Base-by-base conservation (phyloP, 2,113 vertebrate species). In the Piaya cayana region DNA sequence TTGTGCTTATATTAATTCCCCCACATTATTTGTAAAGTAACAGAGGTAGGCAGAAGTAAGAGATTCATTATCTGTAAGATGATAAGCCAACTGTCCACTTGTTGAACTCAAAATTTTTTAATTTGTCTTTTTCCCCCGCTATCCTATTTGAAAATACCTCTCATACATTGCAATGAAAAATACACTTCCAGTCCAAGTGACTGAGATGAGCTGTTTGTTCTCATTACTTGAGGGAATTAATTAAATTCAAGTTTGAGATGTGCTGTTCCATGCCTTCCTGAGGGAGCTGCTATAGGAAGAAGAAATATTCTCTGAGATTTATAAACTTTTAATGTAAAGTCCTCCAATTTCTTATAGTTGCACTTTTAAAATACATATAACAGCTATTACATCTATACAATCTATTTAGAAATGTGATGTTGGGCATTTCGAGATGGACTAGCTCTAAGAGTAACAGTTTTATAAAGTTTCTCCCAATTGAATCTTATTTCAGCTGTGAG, bases 151-250 rank as follows among this genome's bases (percentile, higher is more conserved):
- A n/a, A n/a, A n/a, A n/a, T n/a, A n/a, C n/a, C n/a, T n/a, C n/a
- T n/a, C n/a, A n/a, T n/a, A n/a, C n/a, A n/a, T n/a, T n/a, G n/a
- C 47, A 93, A 96, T 80, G 75, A 92, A 94, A 95, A 92, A 86
- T 39, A 20, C 3, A 18, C 26, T 88, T 81, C 86, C 50, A 65
- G 43, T 88, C 45, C 37, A 29, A 59, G 22, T 7, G 56, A 67
- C n/a, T 82, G 59, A 93, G 74, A 82, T 49, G 88, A 76, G 25
- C 15, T 52, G 50, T 30, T 72, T 23, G 2, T 52, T 96, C 82
- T 93, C n/a, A n/a, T 42, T 70, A 45, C 25, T 63, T 32, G 23
- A 63, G 78, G 79, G 68, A 80, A 86, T 92, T 79, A 93, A 95
- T 95, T 88, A 94, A 85, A 93, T 52, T 52, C 30, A 69, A 19